Evolutionary conservation across 2,113 vertebrate genomes (phyloP).

Genomic region (Poecile atricapillus): DNA sequence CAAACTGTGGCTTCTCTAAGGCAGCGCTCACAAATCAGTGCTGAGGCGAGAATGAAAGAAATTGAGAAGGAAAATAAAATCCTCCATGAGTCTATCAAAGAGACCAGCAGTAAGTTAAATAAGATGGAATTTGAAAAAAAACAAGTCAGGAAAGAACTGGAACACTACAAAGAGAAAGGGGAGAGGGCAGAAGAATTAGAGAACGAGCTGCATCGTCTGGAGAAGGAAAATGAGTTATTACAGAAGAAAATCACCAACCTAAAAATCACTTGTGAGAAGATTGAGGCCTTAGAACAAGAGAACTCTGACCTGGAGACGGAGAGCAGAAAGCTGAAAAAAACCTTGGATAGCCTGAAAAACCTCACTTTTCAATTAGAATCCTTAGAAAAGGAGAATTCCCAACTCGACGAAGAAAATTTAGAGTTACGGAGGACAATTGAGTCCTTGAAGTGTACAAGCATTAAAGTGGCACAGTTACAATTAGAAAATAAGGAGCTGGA

Average conservation of each 20-base stretch:
- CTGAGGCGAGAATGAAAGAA: slow-evolving; percentile 92
- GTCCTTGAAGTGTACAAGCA: slow-evolving; percentile 81
- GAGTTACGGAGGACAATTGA: slow-evolving; percentile 87
- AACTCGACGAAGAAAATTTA: slow-evolving; percentile 94
- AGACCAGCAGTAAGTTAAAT: slow-evolving; percentile 91
- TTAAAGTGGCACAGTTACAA: slow-evolving; percentile 88
- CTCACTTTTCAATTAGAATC: slow-evolving; percentile 87
- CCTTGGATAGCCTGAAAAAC: slow-evolving; percentile 87
- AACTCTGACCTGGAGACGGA: slow-evolving; percentile 88
- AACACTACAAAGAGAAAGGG: slow-evolving; percentile 89
- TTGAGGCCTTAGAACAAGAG: slow-evolving; percentile 89
- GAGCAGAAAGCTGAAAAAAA: slow-evolving; percentile 91
- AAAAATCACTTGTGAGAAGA: slow-evolving; percentile 93
- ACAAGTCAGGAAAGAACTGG: slow-evolving; percentile 90
- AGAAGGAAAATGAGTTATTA: slow-evolving; percentile 89
- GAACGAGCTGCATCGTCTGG: slow-evolving; percentile 82
- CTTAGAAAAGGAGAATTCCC: slow-evolving; percentile 91
- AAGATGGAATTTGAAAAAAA: slow-evolving; percentile 94
- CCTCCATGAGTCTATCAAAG: slow-evolving; percentile 94
- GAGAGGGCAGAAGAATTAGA: slow-evolving; percentile 92
- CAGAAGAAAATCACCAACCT: slow-evolving; percentile 91
- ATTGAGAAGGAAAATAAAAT: slow-evolving; percentile 95
- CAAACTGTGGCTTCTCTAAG: slow-evolving; percentile 88
- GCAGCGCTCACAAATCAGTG: slow-evolving; percentile 91
- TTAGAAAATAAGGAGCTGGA: slow-evolving; percentile 93